These are phyloP conservation scores for Naso thynnoides DNA, from an alignment of 2,797 vertebrate species.

Conservation along the genomic window DNA sequence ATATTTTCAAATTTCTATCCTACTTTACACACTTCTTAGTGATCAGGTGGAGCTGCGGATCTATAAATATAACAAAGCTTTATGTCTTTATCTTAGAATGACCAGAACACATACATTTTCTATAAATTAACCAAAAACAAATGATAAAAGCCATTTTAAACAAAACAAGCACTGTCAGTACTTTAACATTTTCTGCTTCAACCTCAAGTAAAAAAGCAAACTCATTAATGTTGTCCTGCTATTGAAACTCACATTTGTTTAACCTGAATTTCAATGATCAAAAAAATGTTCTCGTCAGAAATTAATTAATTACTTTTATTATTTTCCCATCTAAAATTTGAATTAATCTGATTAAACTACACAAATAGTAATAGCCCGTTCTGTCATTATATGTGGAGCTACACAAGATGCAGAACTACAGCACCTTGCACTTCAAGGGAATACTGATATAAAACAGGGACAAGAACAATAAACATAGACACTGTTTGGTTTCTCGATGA, in stretches of 20 bases:
- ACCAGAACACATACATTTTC: not conserved
- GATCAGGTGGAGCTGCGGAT: not conserved
- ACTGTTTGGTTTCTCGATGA: not conserved
- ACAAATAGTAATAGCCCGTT: not conserved
- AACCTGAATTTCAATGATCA: not conserved
- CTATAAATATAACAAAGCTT: not conserved
- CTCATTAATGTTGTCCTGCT: not conserved
- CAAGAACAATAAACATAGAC: not conserved
- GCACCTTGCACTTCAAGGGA: not conserved
- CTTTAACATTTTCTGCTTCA: not conserved
- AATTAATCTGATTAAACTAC: not conserved
- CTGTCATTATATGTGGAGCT: not conserved
- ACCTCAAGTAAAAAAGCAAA: not conserved
- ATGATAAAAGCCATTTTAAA: not conserved
- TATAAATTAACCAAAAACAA: not conserved
- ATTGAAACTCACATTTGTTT: not conserved
- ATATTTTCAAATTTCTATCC: not conserved
- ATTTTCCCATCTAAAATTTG: not conserved
- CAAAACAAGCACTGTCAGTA: not conserved
- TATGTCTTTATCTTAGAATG: slow-evolving; percentile 4
- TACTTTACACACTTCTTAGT: not conserved
- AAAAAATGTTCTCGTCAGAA: not conserved
- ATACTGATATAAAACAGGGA: not conserved
- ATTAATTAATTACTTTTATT: not conserved
- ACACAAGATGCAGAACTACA: not conserved